Percentiles rank a stretch among this genome's conserved stretches.
These are phyloP conservation scores for Macrochelys suwanniensis DNA, from an alignment of 2,797 vertebrate species.

Conservation along the genomic window DNA sequence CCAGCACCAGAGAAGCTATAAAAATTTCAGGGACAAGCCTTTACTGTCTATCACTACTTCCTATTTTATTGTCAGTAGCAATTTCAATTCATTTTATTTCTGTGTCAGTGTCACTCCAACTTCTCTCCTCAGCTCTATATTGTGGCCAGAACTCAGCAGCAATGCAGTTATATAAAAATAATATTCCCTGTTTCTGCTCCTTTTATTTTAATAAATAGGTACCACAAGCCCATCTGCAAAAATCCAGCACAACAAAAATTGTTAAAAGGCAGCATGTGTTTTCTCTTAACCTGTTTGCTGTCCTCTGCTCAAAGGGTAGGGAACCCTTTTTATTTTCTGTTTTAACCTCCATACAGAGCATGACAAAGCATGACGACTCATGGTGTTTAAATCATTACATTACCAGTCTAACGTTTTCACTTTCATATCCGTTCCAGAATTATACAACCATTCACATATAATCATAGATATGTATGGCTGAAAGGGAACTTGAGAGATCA, in stretches of 20 bases:
- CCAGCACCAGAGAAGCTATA: constrained; percentile 52
- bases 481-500: neutral
- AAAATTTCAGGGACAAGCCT: constrained; percentile 67
- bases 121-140: constrained; percentile 38
- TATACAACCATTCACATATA: neutral
- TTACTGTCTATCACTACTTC: constrained; percentile 50
- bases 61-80: constrained; percentile 67
- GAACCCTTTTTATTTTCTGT: constrained; percentile 53
- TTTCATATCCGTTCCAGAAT: constrained; percentile 60
- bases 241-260: constrained; percentile 43
- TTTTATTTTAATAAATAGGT: constrained; percentile 67
- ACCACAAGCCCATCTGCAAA: constrained; percentile 14
- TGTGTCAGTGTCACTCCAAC: constrained; percentile 49
- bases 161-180: constrained; percentile 70
- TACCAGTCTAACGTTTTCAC: constrained; percentile 48
- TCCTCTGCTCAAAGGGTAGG: constrained; percentile 46
- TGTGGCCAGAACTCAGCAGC: constrained; percentile 53
- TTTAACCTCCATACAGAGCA: constrained; percentile 44
- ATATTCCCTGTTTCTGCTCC: constrained; percentile 57
- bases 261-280: constrained; percentile 23
- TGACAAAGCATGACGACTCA: constrained; percentile 48
- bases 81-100: constrained; percentile 77
- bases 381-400: neutral
- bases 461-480: neutral
- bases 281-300: constrained; percentile 63